phyloP scores from a whole-genome alignment of 1,140 invertebrate genomes.

The Amphibalanus amphitrite region DNA sequence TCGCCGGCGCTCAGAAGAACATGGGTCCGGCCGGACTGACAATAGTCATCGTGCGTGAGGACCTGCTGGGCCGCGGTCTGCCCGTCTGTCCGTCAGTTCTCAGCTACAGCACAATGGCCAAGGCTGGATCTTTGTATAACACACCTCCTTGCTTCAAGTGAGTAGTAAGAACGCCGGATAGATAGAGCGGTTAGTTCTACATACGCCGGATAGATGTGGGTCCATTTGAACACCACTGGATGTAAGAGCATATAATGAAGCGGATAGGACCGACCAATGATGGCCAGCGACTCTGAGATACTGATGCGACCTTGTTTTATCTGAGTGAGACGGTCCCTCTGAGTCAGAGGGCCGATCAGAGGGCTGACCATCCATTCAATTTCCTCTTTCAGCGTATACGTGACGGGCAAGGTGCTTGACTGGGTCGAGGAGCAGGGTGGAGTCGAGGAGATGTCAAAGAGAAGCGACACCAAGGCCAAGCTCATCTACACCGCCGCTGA shows the following conservation, averaged over 20 bases:
- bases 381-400: constrained; percentile 91
- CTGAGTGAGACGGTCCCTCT: too few species aligned
- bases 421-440: constrained; percentile 81
- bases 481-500: constrained; percentile 71
- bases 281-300: too few species aligned
- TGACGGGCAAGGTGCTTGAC: constrained; percentile 71
- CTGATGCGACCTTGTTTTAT: too few species aligned
- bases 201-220: too few species aligned
- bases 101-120: constrained; percentile 62
- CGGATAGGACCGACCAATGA: too few species aligned
- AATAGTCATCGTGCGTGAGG: constrained; percentile 79
- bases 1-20: constrained; percentile 95
- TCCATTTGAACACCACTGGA: too few species aligned
- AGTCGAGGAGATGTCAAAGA: constrained; percentile 56
- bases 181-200: too few species aligned
- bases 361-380: too few species aligned
- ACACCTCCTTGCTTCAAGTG: constrained; percentile 91
- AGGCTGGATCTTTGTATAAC: constrained; percentile 81
- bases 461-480: constrained; percentile 50
- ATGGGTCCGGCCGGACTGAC: constrained; percentile 86
- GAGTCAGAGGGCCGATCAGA: too few species aligned
- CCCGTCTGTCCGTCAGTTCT: constrained; percentile 65
- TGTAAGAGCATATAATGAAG: too few species aligned
- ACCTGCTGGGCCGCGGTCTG: constrained; percentile 63
- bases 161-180: too few species aligned